Percentiles rank a stretch among this genome's conserved stretches.
These are phyloP conservation scores for Passer domesticus DNA, from an alignment of 2,113 vertebrate genomes.

Conservation along the genomic window DNA sequence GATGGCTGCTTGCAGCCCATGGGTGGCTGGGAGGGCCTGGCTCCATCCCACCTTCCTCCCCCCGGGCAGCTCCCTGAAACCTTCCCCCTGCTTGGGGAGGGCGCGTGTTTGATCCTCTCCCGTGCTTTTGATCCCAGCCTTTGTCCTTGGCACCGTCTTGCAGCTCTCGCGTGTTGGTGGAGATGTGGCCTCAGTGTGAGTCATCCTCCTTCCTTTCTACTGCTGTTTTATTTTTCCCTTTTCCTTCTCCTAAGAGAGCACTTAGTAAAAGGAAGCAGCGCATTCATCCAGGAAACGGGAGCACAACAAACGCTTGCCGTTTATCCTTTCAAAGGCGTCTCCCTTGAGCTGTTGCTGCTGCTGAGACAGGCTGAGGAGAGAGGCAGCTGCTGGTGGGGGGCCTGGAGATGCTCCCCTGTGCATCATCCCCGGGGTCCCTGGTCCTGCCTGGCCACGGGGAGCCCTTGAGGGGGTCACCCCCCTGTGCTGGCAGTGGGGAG, in stretches of 20 bases:
- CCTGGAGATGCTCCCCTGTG: fast-evolving
- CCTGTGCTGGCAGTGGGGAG: neutral
- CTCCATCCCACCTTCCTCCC: neutral
- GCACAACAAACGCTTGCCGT: neutral
- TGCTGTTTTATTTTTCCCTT: slow-evolving; percentile 16
- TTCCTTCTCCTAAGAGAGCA: slow-evolving; percentile 10
- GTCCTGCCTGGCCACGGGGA: fast-evolving
- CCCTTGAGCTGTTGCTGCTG: neutral
- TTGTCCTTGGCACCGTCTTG: neutral
- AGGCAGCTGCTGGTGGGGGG: neutral
- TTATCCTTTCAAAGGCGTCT: neutral
- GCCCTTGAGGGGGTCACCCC: neutral
- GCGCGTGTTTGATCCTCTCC: neutral
- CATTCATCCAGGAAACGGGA: slow-evolving; percentile 38
- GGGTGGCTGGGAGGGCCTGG: neutral
- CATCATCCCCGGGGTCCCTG: fast-evolving
- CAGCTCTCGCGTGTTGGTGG: neutral
- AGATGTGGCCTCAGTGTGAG: slow-evolving; percentile 15
- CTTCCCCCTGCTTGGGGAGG: neutral
- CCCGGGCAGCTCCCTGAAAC: neutral
- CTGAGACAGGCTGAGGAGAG: neutral
- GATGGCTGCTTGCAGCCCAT: neutral
- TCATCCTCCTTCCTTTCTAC: slow-evolving; percentile 41
- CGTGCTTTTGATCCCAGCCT: neutral
- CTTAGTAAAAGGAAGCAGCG: slow-evolving; percentile 15